Evolutionary conservation across 2,888 invertebrate species (phyloP), one percentile per base, ranked within the genome.

Genomic region (Coelopa pilipes): DNA sequence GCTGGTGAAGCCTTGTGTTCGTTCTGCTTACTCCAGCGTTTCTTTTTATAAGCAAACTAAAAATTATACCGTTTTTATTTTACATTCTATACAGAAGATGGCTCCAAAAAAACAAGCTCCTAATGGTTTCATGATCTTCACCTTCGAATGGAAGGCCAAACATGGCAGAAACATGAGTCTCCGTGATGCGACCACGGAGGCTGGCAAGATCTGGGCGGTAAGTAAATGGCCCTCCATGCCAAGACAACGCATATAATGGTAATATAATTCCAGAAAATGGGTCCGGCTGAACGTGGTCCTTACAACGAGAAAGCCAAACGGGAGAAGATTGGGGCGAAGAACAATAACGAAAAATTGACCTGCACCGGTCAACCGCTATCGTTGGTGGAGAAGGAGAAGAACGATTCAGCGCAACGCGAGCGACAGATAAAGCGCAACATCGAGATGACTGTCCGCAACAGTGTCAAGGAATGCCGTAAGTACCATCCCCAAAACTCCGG

Each of bases 121-220:
- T 0, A 83, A 78, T 71, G 83, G 74, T 0, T 86, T 86, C 24
- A 85, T 86, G 85, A 47, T 72, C 17, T 86, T 85, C 24, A 82
- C 84, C 0, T 49, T 69, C 0, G 81, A 85, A 7, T 86, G 85
- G 85, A 81, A 80, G n/a, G 70, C 59, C 0, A 79, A 78, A 0
- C 75, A 79, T 68, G 80, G 81, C 0, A 80, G 77, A 11, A 45
- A 72, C 0, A 74, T 84, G 73, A 76, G 70, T 3, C 0, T 82
- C 0, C 0, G 34, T 0, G 74, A 82, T 68, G 85, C 85, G 0
- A 79, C 85, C 0, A 9, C 15, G 0, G 78, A 75, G 21, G 82
- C 84, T 1, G 86, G 84, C 0, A 75, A 74, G 4, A 66, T 82
- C 2, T 86, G 86, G 86, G 75, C 75, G 50, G 86, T 86, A 79